Evolutionary conservation across 1,140 invertebrate genomes (phyloP).

Genomic region (Gonioctena quinquepunctata): DNA sequence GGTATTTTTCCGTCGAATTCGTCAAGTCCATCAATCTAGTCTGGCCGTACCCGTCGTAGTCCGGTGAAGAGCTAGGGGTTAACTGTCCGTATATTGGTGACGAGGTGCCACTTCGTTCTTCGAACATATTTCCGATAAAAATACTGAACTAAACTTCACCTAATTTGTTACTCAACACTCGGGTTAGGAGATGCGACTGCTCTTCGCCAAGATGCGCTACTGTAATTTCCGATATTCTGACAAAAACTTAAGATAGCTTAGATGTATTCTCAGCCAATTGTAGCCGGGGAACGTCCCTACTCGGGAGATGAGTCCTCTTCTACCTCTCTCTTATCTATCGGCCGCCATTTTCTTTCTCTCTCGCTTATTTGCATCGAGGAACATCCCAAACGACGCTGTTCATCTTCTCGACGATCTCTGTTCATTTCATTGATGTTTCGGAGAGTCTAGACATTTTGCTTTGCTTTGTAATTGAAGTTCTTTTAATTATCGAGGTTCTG

Average conservation of each 20-base stretch:
- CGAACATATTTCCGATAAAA: constrained; percentile 41
- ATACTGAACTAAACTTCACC: constrained; percentile 24
- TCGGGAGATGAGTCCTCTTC: not conserved
- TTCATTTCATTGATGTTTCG: constrained; percentile 22
- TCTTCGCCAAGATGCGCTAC: constrained; percentile 23
- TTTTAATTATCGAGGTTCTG: not conserved
- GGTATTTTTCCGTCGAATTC: constrained; percentile 49
- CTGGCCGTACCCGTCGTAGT: constrained; percentile 40
- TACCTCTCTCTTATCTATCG: not conserved
- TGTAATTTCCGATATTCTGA: constrained; percentile 27
- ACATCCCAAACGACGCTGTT: constrained; percentile 9
- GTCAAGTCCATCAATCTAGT: constrained; percentile 49
- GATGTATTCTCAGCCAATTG: constrained; percentile 32
- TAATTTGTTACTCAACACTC: not conserved
- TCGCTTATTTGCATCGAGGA: constrained; percentile 4
- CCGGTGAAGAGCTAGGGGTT: constrained; percentile 28
- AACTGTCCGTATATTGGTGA: constrained; percentile 34
- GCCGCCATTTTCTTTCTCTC: constrained; percentile 22
- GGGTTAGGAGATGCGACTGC: not conserved
- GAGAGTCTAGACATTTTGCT: not conserved
- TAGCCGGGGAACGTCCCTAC: constrained; percentile 24
- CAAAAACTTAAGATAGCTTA: constrained; percentile 36
- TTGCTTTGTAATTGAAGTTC: not conserved
- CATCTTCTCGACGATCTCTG: not conserved
- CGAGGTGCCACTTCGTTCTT: constrained; percentile 40